Conservation (phyloP, 2,888 invertebrate species). For the Cheilosia scutellata region DNA sequence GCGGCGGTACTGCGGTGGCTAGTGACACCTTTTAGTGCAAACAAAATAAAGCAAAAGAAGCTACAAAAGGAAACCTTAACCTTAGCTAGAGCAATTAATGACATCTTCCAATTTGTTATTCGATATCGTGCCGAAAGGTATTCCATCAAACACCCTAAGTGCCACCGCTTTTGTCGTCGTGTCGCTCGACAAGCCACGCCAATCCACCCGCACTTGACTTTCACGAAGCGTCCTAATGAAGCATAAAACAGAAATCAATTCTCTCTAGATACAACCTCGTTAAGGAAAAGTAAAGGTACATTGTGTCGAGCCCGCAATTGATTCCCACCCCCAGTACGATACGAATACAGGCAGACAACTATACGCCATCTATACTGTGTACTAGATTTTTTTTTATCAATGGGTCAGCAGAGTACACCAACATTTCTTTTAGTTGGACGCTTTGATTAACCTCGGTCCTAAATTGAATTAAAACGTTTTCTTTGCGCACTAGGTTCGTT, state of each 20-base stretch:
- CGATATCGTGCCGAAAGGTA: slow-evolving; percentile 70
- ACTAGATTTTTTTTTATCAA: slow-evolving; percentile 18
- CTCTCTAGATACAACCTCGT: slow-evolving; percentile 58
- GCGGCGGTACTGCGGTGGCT: slow-evolving; percentile 17
- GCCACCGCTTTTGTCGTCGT: neutral
- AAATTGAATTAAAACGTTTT: slow-evolving; percentile 63
- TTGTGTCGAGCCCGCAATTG: slow-evolving; percentile 27
- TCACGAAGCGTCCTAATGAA: slow-evolving; percentile 57
- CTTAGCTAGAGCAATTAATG: slow-evolving; percentile 59
- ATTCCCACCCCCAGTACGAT: neutral
- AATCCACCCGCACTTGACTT: slow-evolving; percentile 35
- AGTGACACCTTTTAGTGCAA: slow-evolving; percentile 62
- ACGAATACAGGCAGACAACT: neutral
- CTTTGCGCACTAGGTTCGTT: slow-evolving; percentile 32
- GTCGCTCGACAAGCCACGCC: neutral
- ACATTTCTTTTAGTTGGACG: slow-evolving; percentile 59
- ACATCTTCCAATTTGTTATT: slow-evolving; percentile 71
- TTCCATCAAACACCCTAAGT: slow-evolving; percentile 64
- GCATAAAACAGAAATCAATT: slow-evolving; percentile 62
- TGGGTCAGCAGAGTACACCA: slow-evolving; percentile 16
- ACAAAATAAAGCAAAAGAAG: slow-evolving; percentile 19
- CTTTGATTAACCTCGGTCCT: slow-evolving; percentile 70
- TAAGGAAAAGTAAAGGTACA: slow-evolving; percentile 36
- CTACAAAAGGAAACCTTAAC: slow-evolving; percentile 23
- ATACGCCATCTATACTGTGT: neutral